These are phyloP conservation scores for Coranthus polyacanthus DNA, from an alignment of 2,797 vertebrate genomes.

Conservation along the genomic window DNA sequence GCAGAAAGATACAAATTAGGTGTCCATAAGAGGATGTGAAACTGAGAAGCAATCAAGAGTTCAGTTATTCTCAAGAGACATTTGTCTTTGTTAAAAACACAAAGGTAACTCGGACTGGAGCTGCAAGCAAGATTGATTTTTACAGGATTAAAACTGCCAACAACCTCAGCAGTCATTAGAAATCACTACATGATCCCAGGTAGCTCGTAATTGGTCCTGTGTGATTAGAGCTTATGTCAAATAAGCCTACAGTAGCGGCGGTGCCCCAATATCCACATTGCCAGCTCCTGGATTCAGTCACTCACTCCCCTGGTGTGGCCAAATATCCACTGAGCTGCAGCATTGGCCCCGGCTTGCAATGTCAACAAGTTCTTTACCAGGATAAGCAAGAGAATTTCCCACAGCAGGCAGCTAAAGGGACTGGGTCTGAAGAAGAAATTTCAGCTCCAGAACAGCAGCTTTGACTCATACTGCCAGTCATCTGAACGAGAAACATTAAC, in stretches of 20 bases:
- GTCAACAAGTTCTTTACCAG: conserved; percentile 59
- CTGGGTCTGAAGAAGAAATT: conserved; percentile 9
- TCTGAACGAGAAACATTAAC: not conserved
- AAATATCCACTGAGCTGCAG: conserved; percentile 52
- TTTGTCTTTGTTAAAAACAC: conserved; percentile 31
- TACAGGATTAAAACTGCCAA: conserved; percentile 46
- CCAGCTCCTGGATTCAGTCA: conserved; percentile 45
- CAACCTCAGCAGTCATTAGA: conserved; percentile 44
- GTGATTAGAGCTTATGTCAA: conserved; percentile 53
- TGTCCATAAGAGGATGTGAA: conserved; percentile 11
- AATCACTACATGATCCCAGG: conserved; percentile 50
- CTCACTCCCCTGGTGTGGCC: conserved; percentile 14
- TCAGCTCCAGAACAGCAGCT: conserved; percentile 4
- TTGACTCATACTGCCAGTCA: conserved; percentile 16
- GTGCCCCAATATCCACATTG: conserved; percentile 34
- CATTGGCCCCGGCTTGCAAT: conserved; percentile 20
- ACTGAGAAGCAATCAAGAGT: conserved; percentile 29
- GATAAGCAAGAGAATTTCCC: conserved; percentile 42
- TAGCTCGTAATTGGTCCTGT: conserved; percentile 56
- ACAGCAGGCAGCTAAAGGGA: conserved; percentile 27
- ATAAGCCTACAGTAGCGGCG: conserved; percentile 42
- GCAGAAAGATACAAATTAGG: conserved; percentile 32
- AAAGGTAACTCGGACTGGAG: conserved; percentile 7
- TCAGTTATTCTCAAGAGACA: conserved; percentile 25
- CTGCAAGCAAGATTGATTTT: conserved; percentile 30